Evolutionary conservation across 2,888 invertebrate genomes (phyloP), one percentile per base, ranked within the genome.

Genomic region (Chloroclysta siterata): DNA sequence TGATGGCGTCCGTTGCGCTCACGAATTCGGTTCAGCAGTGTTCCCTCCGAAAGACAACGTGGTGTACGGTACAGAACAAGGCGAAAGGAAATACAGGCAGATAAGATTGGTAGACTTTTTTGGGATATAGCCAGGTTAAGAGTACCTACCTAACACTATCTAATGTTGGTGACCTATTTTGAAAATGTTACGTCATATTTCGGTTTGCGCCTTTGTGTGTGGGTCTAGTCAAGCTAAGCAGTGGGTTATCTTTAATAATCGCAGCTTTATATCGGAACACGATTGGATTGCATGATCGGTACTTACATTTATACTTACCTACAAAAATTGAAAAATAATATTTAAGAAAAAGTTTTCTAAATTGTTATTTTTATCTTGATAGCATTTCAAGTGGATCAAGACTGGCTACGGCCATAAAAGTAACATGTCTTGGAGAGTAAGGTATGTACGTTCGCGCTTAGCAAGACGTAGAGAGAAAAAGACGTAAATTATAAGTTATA

Each of bases 341-440:
- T 22, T 22, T 22, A 6, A 29, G 1, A 33, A 33, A 33, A 33
- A 3, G 36, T 39, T 10, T 33, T 11, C 36, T 39, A 39, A 60
- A 63, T 55, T 65, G 41, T 51, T 46, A 55, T 73, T 73, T 75
- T 74, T 76, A 72, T 76, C 78, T 82, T 72, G 70, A 58, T 81
- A 84, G 85, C 85, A 79, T 81, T 79, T 76, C 82, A 80, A 80
- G 79, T 66, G 87, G 85, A 85, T 76, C 68, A 69, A 65, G 66
- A 76, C 73, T 72, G 79, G 75, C 76, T 75, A 69, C 75, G 75
- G 71, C 69, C 73, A 57, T 71, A 33, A 15, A 71, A 78, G 47
- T 61, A 83, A 83, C 84, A 89, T 89, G 87, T 73, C 77, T 84
- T 76, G 82, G 79, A 83, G 65, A 58, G 60, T 66, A 83, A 89